Conservation (phyloP, 2,888 invertebrate species). For the Amaurobius ferox region DNA sequence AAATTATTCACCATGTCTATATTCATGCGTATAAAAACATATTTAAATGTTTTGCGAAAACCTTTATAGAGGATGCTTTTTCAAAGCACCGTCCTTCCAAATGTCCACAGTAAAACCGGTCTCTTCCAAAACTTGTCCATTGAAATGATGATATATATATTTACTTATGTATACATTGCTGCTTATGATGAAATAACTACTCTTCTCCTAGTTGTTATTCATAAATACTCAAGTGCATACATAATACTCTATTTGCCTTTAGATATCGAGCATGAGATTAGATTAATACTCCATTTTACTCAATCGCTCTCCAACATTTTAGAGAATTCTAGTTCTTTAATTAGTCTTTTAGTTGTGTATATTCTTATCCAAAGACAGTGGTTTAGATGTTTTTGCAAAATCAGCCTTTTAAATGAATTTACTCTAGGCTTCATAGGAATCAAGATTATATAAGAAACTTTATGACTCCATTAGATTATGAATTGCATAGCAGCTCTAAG, state of each 20-base stretch:
- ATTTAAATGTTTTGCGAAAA: not conserved
- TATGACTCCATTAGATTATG: constrained; percentile 58
- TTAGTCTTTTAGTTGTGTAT: constrained; percentile 56
- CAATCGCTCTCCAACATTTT: constrained; percentile 60
- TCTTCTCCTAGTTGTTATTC: constrained; percentile 62
- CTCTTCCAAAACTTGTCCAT: constrained; percentile 70
- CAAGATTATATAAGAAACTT: constrained; percentile 28
- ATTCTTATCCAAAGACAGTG: constrained; percentile 60
- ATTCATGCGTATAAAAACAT: no score
- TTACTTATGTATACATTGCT: constrained; percentile 63
- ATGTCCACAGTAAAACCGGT: constrained; percentile 62
- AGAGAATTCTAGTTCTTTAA: constrained; percentile 50
- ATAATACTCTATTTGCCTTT: constrained; percentile 68
- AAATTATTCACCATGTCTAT: no score
- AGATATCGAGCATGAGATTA: constrained; percentile 63
- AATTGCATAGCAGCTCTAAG: constrained; percentile 47
- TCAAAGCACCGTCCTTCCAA: constrained; percentile 63
- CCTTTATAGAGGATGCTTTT: constrained; percentile 22
- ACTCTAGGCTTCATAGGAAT: constrained; percentile 62
- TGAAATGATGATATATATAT: constrained; percentile 57
- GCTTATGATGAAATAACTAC: constrained; percentile 43
- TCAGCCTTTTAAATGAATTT: constrained; percentile 68
- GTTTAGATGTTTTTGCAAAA: constrained; percentile 60
- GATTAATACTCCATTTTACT: constrained; percentile 63
- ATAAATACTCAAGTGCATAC: constrained; percentile 64